Base-by-base conservation (phyloP, 1,140 invertebrate species). In the Nasonia giraulti region DNA sequence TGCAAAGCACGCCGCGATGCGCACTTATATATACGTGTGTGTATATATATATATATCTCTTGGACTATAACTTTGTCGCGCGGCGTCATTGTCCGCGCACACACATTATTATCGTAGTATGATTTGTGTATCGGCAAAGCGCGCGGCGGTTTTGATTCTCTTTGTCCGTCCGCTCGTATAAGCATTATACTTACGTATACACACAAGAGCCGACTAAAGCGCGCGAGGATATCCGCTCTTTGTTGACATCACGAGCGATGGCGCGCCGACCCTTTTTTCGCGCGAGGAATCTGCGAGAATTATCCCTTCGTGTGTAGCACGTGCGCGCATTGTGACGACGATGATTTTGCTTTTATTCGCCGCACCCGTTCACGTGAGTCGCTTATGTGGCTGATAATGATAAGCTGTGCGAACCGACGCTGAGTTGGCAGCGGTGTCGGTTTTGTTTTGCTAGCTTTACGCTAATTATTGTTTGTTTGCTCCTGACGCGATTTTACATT, bases 161-260 rank as follows among this genome's bases (percentile, higher is more conserved):
- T 74, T 82, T 82, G 80, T 82, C 33, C 27, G 55, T 10, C 74
- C n/a, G n/a, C 7, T 0, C 0, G 78, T n/a, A 23, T 27, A 50
- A 44, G 44, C 20, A 44, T 44, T 44, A 44, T 47, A 2, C 23
- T 17, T 55, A 55, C 11, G 12, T 55, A 55, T 20, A 55, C 50
- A 50, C 10, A 55, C 68, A 27, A 71, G 68, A 71, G 10, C 10
- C 68, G 68, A 71, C 31, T 20, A 14, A 55, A 20, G 17, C 50
- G 17, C 50, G 17, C 20, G 55, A 55, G 81, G 71, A 77, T 47
- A 66, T 77, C 81, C 50, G 81, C 81, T 83, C 81, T 68, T 83
- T 68, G 81, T 83, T 31, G 81, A 75, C 80, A 44, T 47, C 2
- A n/a, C 33, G 0, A 4, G 31, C 33, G 27, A 31, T 7, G 55